Base-by-base conservation (phyloP, 2,113 vertebrate species). In the Burhinus oedicnemus region DNA sequence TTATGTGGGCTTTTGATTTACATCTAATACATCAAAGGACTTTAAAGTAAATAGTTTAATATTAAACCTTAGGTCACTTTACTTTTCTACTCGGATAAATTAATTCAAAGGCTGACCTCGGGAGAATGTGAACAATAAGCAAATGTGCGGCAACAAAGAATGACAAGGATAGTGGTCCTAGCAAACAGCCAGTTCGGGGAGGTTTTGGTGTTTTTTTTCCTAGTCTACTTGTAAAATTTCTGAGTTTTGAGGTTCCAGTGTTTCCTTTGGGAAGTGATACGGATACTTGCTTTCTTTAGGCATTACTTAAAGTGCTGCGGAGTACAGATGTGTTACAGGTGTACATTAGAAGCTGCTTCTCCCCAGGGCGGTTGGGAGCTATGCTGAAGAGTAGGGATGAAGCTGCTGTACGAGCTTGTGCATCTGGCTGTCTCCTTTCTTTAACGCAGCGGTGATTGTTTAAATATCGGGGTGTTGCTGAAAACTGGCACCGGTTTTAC, bases 371-470 rank as follows among this genome's bases (percentile, higher is more conserved):
- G 27, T 20, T 3, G 5, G 2, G 44, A 21, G 54, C 34, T 1
- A 1, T 7, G 42, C 16, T 1, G 0, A 8, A 11, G 21, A 0
- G 1, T 3, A 12, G 51, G n/a, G 40, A 3, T 42, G 3, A 23
- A 11, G 47, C 25, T n/a, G n/a, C 18, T 10, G 26, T 18, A 4
- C 12, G 1, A 2, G 26, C 4, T 12, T 27, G 10, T 2, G n/a
- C 25, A 52, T 65, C 45, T 5, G 27, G 21, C 76, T 15, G 8
- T 58, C 60, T 4, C 58, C 71, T 94, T 72, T 68, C 66, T 89
- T 60, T 5, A 44, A 4, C 2, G n/a, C 30, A 49, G n/a, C 4
- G 3, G 17, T 2, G 42, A 32, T 20, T 2, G 5, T 14, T 69
- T 60, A 22, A 52, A 9, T 60, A 55, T 3, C 38, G 1, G 38